A percentile compares a stretch with the other conserved stretches of the same genome.
These are phyloP conservation scores for Magallana ariakensis DNA, from an alignment of 1,140 invertebrate species.

Conservation along the genomic window DNA sequence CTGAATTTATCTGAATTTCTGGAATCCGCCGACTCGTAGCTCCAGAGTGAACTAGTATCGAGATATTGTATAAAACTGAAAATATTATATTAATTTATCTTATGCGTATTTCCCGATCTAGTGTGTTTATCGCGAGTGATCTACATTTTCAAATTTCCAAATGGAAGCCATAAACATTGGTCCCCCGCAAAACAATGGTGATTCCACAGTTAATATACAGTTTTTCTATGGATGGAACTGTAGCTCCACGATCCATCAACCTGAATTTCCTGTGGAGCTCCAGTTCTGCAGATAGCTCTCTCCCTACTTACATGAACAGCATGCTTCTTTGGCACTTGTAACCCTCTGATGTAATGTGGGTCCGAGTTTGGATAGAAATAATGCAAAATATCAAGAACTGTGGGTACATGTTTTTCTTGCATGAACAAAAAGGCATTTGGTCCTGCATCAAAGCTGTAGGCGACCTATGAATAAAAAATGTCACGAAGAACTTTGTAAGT, in stretches of 20 bases:
- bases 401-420: slow-evolving; percentile 87
- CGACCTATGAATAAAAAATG: slow-evolving; percentile 83
- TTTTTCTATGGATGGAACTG: too few species aligned
- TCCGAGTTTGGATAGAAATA: slow-evolving; percentile 83
- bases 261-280: too few species aligned
- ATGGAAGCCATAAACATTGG: too few species aligned
- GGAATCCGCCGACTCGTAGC: too few species aligned
- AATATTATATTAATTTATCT: not conserved
- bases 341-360: not conserved
- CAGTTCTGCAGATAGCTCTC: too few species aligned
- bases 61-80: not conserved
- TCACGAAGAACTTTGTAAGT: too few species aligned
- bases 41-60: not conserved
- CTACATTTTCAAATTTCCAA: not conserved
- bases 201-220: too few species aligned
- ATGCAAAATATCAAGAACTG: slow-evolving; percentile 81
- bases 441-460: slow-evolving; percentile 98
- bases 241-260: too few species aligned
- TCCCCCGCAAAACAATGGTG: too few species aligned
- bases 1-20: too few species aligned
- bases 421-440: slow-evolving; percentile 96
- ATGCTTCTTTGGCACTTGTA: not conserved
- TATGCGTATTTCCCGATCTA: not conserved
- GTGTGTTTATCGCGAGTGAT: not conserved
- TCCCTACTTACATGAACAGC: not conserved